Evolutionary conservation across 2,797 vertebrate genomes (phyloP).

Genomic region (Gallinago nigripennis): DNA sequence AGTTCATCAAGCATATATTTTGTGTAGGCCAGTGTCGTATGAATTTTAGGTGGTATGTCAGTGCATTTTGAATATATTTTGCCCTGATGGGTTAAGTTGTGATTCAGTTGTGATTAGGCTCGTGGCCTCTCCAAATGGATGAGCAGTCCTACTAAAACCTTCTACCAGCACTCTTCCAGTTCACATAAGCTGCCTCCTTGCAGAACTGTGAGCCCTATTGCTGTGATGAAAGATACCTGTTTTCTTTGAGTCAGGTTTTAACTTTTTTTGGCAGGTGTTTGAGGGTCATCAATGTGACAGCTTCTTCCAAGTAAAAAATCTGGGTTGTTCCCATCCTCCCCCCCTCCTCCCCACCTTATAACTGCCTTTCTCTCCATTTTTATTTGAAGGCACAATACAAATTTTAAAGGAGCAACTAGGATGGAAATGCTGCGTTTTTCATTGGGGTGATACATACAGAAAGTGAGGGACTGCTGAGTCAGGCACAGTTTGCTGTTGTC

Average conservation of each 20-base stretch:
- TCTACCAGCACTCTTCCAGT: neutral
- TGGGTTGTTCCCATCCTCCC: neutral
- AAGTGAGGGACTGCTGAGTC: slow-evolving; percentile 43
- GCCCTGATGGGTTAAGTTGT: neutral
- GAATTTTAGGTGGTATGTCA: neutral
- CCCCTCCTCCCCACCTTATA: neutral
- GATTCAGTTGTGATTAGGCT: neutral
- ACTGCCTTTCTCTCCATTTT: neutral
- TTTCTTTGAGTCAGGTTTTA: neutral
- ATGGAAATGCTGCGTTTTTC: slow-evolving; percentile 12
- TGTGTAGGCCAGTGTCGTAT: neutral
- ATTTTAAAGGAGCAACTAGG: neutral
- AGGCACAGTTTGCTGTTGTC: slow-evolving; percentile 2
- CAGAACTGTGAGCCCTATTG: neutral
- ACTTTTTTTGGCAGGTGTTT: neutral
- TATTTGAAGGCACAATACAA: neutral
- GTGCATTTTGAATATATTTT: neutral
- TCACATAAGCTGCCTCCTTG: neutral
- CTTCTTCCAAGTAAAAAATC: neutral
- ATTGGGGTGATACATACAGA: neutral
- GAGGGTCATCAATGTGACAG: neutral
- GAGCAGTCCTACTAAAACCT: neutral
- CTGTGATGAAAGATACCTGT: accelerated
- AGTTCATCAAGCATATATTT: neutral
- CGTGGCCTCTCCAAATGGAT: neutral